Conservation (phyloP, 2,888 invertebrate genomes). For the Gryllus longicercus region DNA sequence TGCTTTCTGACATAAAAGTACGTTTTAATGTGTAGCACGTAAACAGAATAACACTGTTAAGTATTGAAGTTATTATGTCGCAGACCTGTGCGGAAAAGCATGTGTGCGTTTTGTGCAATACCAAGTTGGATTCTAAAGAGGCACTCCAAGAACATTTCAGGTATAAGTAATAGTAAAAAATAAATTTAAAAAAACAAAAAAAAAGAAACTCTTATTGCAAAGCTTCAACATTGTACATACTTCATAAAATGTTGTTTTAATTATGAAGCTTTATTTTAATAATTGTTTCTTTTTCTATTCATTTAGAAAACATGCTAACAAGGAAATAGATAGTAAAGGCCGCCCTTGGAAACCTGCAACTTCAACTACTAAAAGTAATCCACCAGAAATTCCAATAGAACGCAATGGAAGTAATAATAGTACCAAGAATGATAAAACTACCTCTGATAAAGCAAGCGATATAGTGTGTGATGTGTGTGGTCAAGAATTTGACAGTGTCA, state of each 20-base stretch:
- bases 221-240: no score
- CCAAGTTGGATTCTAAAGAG: conserved; percentile 55
- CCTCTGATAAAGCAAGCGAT: conserved; percentile 41
- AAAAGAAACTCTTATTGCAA: no score
- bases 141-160: conserved; percentile 61
- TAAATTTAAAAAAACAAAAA: no score
- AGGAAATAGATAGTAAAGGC: conserved; percentile 54
- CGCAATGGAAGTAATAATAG: conserved; percentile 38
- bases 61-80: conserved; percentile 27
- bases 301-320: conserved; percentile 60
- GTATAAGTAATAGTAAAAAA: conserved; percentile 43
- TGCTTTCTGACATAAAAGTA: no score
- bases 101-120: conserved; percentile 57
- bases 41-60: no score
- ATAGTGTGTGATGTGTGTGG: conserved; percentile 60
- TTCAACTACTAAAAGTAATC: conserved; percentile 21
- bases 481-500: conserved; percentile 41
- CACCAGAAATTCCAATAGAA: conserved; percentile 36
- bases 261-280: no score
- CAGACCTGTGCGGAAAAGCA: conserved; percentile 29
- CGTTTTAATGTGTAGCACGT: no score
- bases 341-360: conserved; percentile 34
- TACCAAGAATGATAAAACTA: conserved; percentile 41
- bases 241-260: no score
- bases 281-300: no score